Evolutionary conservation across 2,888 invertebrate species (phyloP).

Genomic region (Silvanus unidentatus): DNA sequence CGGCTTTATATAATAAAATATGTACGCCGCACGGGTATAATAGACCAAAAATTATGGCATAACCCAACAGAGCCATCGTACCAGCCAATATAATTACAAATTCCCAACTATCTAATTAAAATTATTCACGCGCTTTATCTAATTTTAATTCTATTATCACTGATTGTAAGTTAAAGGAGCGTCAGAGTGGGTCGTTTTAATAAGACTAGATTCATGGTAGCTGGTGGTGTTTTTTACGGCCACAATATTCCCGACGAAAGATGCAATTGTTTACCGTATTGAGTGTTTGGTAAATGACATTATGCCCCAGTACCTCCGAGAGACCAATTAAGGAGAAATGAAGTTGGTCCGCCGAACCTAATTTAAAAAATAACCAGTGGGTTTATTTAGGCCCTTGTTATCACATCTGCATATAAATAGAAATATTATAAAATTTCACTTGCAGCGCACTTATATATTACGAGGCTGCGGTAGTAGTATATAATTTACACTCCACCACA

Average conservation of each 20-base stretch:
- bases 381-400: slow-evolving; percentile 16
- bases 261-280: too few relatives aligned
- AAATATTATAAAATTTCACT: slow-evolving; percentile 34
- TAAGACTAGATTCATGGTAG: too few relatives aligned
- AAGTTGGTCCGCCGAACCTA: slow-evolving; percentile 18
- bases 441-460: background rate
- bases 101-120: slow-evolving; percentile 14
- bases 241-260: too few relatives aligned
- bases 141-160: slow-evolving; percentile 5
- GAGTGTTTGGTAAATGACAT: background rate
- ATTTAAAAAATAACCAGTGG: slow-evolving; percentile 9
- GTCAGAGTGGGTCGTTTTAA: too few relatives aligned
- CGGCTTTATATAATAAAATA: slow-evolving; percentile 30
- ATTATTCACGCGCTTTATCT: slow-evolving; percentile 3
- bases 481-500: too few relatives aligned
- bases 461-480: too few relatives aligned
- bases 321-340: slow-evolving; percentile 26
- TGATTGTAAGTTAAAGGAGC: background rate
- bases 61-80: slow-evolving; percentile 17
- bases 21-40: slow-evolving; percentile 29
- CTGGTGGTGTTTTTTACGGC: too few relatives aligned
- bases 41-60: slow-evolving; percentile 29
- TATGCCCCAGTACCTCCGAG: slow-evolving; percentile 6
- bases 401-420: slow-evolving; percentile 38
- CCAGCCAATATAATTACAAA: slow-evolving; percentile 17